Evolutionary conservation across 2,113 vertebrate species (phyloP), one percentile per base, ranked within the genome.

Genomic region (Ellobius talpinus): DNA sequence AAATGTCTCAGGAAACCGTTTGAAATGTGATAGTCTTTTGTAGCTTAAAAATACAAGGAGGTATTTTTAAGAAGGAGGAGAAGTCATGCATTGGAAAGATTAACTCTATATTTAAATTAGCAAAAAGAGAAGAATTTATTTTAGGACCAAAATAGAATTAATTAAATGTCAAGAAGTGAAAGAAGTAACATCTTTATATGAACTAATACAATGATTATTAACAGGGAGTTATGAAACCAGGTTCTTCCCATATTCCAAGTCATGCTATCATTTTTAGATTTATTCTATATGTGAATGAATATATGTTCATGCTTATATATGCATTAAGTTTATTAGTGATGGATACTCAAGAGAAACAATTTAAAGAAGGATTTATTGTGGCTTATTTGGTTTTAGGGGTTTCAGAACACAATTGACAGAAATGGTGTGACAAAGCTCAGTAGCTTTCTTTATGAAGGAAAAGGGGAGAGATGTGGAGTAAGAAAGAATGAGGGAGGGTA

Each of bases 1-100:
- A 96, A 97, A 96, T 97, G 89, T 97, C 90, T 92, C 81, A 97
- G 36, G 76, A 50, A 94, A 90, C 90, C 95, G 84, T 95, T 78
- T 97, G 95, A 95, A 96, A 92, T 89, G 76, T 97, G 55, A 86
- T 85, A 96, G 55, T 92, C 42, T 78, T 97, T 94, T 94, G 78
- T 87, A 94, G 92, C 82, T 94, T 96, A 97, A 45, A 45, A 45
- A 45, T 92, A 95, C 0, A 17, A 97, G 93, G 63, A 91, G 63
- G 63, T 24, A 58, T 94, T 98, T 96, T 68, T 93, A 0, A 1
- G 82, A 95, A 94, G 72, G 29, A 87, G 89, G 78, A 93, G 90
- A 95, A 90, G 19, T 72, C 70, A 72, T 93, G 26, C 91, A 78
- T 89, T 93, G 7, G 90, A 92, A 97, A 93, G 77, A 58, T 52